A percentile compares a stretch with the other conserved stretches of the same genome.
Conservation (phyloP, 2,113 vertebrate genomes). For the Rhinolophus ferrumequinum region DNA sequence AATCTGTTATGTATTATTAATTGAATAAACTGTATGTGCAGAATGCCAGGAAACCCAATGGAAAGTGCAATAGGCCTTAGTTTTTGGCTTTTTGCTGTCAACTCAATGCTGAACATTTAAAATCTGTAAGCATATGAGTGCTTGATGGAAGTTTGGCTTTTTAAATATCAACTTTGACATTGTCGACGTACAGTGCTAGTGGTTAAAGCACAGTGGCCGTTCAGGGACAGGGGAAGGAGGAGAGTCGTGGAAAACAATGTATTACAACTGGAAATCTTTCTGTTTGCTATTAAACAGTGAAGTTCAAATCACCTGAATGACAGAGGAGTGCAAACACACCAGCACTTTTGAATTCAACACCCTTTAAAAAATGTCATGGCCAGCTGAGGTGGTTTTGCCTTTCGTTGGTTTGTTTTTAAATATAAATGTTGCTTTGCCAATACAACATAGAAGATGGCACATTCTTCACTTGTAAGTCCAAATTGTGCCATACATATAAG, state of each 20-base stretch:
- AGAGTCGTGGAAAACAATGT: neutral
- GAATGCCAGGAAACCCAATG: neutral
- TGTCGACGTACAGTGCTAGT: fast-evolving
- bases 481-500: neutral
- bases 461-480: neutral
- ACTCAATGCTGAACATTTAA: fast-evolving
- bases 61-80: fast-evolving
- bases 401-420: neutral
- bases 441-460: fast-evolving
- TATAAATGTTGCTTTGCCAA: neutral
- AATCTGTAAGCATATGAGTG: fast-evolving
- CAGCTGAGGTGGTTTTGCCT: fast-evolving
- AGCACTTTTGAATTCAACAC: too few relatives aligned
- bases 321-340: neutral
- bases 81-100: fast-evolving
- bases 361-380: neutral
- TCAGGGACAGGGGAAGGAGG: neutral
- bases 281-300: neutral
- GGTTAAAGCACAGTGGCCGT: fast-evolving
- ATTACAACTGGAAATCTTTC: neutral
- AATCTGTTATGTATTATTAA: neutral
- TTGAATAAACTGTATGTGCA: neutral
- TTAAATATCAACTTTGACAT: neutral
- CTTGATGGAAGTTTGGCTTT: neutral
- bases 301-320: fast-evolving